phyloP scores from a whole-genome alignment of 2,113 vertebrate species.

The human (Homo sapiens) region DNA sequence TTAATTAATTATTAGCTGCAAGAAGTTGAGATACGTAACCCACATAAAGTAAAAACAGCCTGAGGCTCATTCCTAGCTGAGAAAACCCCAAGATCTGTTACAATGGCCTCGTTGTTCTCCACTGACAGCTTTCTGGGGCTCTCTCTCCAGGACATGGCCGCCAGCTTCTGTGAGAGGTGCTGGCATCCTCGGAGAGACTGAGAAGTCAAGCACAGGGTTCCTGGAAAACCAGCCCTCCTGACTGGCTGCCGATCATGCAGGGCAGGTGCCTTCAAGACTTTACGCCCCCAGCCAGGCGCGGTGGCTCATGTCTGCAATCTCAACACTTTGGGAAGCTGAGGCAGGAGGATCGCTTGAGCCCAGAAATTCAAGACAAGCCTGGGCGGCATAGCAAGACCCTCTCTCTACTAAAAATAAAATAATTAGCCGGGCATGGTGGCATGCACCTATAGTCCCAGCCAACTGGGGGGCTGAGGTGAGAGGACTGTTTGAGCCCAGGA shows the following conservation, averaged over 20 bases:
- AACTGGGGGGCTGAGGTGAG: too few species aligned
- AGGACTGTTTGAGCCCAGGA: too few species aligned
- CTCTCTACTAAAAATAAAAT: too few species aligned
- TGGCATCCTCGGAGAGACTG: rapidly evolving
- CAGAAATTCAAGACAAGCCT: too few species aligned
- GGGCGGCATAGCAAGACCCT: too few species aligned
- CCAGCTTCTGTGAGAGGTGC: neutral
- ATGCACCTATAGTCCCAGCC: too few species aligned
- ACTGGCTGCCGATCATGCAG: neutral
- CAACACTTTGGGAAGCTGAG: too few species aligned
- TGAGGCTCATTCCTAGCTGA: neutral
- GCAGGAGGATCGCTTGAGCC: too few species aligned
- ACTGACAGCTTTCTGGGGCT: neutral
- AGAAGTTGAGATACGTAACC: neutral
- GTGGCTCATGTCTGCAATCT: too few species aligned
- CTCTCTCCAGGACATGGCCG: neutral
- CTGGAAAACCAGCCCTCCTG: neutral
- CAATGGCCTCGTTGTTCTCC: neutral
- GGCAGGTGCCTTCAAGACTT: neutral
- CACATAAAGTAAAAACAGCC: neutral
- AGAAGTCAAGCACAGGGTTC: neutral
- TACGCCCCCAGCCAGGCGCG: too few species aligned
- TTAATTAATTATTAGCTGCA: neutral
- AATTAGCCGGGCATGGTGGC: too few species aligned
- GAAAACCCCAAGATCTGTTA: neutral